phyloP scores from a whole-genome alignment of 2,113 vertebrate species.

The Pedetes capensis region DNA sequence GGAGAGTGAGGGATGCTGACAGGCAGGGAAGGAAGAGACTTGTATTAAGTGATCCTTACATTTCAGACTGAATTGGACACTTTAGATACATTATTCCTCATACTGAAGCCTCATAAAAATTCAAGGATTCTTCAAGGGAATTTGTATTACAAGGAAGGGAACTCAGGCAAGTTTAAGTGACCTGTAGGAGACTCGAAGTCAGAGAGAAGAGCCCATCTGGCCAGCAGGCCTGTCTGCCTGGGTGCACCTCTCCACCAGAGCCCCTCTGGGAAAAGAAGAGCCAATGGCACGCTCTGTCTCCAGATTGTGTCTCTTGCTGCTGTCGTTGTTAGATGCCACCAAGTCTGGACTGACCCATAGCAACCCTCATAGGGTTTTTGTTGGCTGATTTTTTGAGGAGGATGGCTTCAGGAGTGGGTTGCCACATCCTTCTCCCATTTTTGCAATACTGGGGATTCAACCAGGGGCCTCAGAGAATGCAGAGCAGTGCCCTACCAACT shows the following conservation, averaged over 20 bases:
- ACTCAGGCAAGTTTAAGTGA: background rate
- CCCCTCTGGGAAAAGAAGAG: background rate
- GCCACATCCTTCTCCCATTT: no score
- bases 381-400: no score
- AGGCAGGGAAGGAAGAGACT: background rate
- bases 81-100: no score
- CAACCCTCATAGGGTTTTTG: no score
- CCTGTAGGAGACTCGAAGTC: background rate
- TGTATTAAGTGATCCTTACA: fast-evolving
- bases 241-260: fast-evolving
- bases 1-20: fast-evolving
- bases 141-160: background rate
- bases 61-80: background rate
- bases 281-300: fast-evolving
- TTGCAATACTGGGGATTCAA: no score
- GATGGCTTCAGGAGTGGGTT: no score
- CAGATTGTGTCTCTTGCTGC: fast-evolving
- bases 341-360: no score
- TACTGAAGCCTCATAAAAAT: background rate
- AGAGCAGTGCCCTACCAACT: no score
- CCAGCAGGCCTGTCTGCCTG: fast-evolving
- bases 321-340: no score
- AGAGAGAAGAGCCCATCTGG: background rate
- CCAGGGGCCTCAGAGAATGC: no score
- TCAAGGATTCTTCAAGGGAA: background rate